A percentile compares a stretch with the other conserved stretches of the same genome.
These are phyloP conservation scores for Leptocoma aspasia DNA, from an alignment of 2,113 vertebrate genomes.

Conservation along the genomic window DNA sequence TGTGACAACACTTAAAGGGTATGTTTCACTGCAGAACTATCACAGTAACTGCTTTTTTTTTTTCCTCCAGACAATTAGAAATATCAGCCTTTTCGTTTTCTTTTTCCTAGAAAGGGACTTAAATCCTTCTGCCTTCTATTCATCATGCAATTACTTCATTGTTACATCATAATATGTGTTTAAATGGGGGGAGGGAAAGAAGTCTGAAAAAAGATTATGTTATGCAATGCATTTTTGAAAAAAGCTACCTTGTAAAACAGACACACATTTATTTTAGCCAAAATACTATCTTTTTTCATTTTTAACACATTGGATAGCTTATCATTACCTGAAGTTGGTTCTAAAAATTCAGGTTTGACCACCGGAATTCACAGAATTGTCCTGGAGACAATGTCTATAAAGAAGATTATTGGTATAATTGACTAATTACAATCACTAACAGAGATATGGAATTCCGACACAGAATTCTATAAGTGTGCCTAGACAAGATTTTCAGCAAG, in stretches of 20 bases:
- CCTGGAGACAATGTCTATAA: not conserved
- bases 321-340: not conserved
- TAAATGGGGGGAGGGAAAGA: not conserved
- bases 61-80: not conserved
- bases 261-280: not conserved
- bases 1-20: not conserved
- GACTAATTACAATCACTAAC: not conserved
- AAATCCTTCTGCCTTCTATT: not conserved
- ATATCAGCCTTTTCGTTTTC: accelerated
- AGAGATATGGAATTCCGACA: not conserved
- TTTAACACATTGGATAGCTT: not conserved
- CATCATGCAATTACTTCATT: not conserved
- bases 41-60: not conserved
- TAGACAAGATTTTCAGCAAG: not conserved
- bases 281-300: not conserved
- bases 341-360: not conserved
- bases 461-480: not conserved
- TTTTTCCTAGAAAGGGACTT: not conserved
- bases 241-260: not conserved
- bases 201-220: not conserved
- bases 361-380: not conserved
- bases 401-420: not conserved
- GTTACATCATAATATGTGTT: not conserved
- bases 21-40: not conserved
- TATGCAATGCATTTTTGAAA: not conserved